Evolutionary conservation across 1,140 invertebrate genomes (phyloP), one percentile per base, ranked within the genome.

Genomic region (Philaenus spumarius): DNA sequence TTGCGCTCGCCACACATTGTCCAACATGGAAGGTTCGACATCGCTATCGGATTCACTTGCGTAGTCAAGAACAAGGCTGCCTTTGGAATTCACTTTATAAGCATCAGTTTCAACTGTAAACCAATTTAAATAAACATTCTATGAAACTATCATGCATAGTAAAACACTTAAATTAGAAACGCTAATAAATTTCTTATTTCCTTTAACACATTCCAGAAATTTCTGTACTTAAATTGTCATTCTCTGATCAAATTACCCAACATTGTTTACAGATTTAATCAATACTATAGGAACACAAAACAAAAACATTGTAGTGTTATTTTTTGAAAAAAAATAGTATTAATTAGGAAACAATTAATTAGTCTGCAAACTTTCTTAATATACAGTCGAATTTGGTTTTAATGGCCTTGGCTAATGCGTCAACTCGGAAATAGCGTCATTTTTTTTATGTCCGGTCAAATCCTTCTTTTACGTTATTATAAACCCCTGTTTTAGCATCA

Each of bases 31-130:
- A 3, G 80, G 72, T 70, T 86, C 84, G 1, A 82, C 79, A 66
- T 89, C 87, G 70, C 83, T 85, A 48, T 87, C 82, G 14, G 82
- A 83, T 23, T 87, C 87, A 71, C 85, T 89, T 1, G 80, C 82
- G 70, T 83, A 87, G 67, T 86, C 84, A 47, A 87, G 68, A 45
- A 85, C 77, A 57, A 81, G 76, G 62, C 76, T 77, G 46, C 78
- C 78, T 51, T 75, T 76, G 6, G 75, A 69, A 63, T 78, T 80
- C 5, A 81, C 70, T 62, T 72, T 75, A n/a, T 72, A 69, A 15
- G 81, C 78, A 66, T 82, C 78, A 47, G 85, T 75, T 64, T 80
- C 77, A 59, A 74, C 82, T 76, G 70, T 60, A 76, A 72, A 69
- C 61, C n/a, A n/a, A n/a, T n/a, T n/a, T n/a, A 48, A 19, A 60